Conservation (phyloP, 53 echinoderm and acorn worm species). For the Antedon mediterranea region DNA sequence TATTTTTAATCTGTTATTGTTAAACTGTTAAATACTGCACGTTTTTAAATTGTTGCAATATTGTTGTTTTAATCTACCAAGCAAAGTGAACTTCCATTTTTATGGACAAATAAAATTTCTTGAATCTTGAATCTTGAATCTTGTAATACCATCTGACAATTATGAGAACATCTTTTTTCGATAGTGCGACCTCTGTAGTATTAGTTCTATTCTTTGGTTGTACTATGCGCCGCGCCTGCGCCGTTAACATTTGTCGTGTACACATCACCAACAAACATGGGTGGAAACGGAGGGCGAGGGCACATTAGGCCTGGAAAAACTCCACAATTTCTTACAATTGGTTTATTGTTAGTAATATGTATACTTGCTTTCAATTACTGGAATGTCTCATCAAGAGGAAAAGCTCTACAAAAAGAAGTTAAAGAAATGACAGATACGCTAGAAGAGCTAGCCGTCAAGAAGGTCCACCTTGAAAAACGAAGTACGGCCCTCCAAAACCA, state of each 20-base stretch:
- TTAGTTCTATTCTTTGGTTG: too few species aligned
- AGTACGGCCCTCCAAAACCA: background rate
- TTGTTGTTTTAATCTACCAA: too few species aligned
- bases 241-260: background rate
- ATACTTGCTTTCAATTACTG: slow-evolving; percentile 92
- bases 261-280: slow-evolving; percentile 29
- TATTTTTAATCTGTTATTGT: too few species aligned
- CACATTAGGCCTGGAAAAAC: slow-evolving; percentile 48
- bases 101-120: too few species aligned
- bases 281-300: slow-evolving; percentile 58
- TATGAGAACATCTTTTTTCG: too few species aligned
- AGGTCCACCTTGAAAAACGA: slow-evolving; percentile 25
- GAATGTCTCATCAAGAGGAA: slow-evolving; percentile 82
- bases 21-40: too few species aligned
- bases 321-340: slow-evolving; percentile 83
- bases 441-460: slow-evolving; percentile 79
- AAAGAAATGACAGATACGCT: slow-evolving; percentile 66
- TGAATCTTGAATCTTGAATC: too few species aligned
- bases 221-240: background rate
- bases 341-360: slow-evolving; percentile 81
- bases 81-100: too few species aligned
- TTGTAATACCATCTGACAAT: too few species aligned
- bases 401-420: slow-evolving; percentile 63
- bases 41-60: too few species aligned
- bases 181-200: background rate